A percentile compares a stretch with the other conserved stretches of the same genome.
Conservation (phyloP, 2,888 invertebrate species). For the Nomada flava region DNA sequence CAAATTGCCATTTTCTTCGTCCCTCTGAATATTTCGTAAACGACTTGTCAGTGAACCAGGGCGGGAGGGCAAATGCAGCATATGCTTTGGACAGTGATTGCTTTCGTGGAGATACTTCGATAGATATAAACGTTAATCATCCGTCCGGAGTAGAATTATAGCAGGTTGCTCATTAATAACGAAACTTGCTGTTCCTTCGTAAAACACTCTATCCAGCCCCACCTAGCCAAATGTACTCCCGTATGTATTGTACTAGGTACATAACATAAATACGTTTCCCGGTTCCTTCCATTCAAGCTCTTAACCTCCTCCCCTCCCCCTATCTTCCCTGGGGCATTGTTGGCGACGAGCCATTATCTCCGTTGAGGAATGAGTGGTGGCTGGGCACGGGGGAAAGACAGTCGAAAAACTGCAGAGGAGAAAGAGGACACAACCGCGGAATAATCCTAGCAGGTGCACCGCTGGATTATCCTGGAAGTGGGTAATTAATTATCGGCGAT, state of each 20-base stretch:
- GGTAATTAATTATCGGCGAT: conserved; percentile 68
- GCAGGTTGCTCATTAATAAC: not conserved
- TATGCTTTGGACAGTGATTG: not conserved
- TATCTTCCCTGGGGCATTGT: conserved; percentile 50
- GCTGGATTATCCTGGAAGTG: conserved; percentile 50
- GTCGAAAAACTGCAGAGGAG: conserved; percentile 33
- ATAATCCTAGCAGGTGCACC: conserved; percentile 57
- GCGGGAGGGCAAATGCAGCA: not conserved
- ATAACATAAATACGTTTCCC: conserved; percentile 23
- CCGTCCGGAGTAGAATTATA: not conserved
- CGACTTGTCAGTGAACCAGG: not conserved
- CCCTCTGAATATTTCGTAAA: not conserved
- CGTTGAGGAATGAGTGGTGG: conserved; percentile 55
- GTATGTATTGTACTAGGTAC: not conserved
- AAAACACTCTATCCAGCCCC: not conserved
- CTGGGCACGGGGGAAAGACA: conserved; percentile 24
- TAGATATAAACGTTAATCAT: not conserved
- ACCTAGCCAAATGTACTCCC: not conserved
- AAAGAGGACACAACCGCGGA: conserved; percentile 46
- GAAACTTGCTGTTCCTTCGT: not conserved
- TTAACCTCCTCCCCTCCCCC: conserved; percentile 10
- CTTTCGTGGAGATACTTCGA: not conserved
- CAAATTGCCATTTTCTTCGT: not conserved
- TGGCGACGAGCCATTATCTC: conserved; percentile 71
- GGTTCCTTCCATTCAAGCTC: conserved; percentile 34